Conservation (phyloP, 2,113 vertebrate species). For the Meles meles region DNA sequence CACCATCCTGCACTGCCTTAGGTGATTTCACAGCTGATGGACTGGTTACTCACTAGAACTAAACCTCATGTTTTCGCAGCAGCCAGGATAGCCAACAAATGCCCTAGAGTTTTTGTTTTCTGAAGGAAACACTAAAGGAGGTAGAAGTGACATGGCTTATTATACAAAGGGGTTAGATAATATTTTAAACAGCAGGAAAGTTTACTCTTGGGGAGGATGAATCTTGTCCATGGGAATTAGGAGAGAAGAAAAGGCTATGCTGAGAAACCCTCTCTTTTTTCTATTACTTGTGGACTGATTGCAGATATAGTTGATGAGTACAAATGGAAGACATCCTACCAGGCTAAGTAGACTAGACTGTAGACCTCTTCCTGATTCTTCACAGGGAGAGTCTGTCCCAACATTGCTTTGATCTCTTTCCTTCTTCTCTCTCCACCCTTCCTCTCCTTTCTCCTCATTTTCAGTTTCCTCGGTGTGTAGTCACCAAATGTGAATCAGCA, state of each 20-base stretch:
- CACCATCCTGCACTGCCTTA: background rate
- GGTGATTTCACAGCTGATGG: background rate
- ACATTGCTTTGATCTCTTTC: rapidly evolving
- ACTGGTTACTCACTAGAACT: background rate
- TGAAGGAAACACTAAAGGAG: background rate
- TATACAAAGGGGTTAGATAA: background rate
- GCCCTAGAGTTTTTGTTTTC: background rate
- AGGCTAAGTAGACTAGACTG: background rate
- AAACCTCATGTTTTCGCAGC: background rate
- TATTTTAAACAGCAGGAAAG: background rate
- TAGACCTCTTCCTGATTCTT: background rate
- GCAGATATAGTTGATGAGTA: background rate
- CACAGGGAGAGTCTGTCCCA: rapidly evolving
- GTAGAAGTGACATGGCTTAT: background rate
- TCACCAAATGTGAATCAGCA: too few relatives aligned
- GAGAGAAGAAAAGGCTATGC: too few relatives aligned
- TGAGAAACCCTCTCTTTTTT: background rate
- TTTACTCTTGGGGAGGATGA: background rate
- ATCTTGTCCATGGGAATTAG: background rate
- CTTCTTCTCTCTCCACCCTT: background rate
- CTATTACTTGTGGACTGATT: background rate
- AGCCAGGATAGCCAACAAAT: background rate
- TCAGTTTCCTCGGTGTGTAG: too few relatives aligned
- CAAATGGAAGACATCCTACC: rapidly evolving
- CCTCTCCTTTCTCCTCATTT: background rate